Conservation (phyloP, 37 sponge, comb jelly and placozoan species). For the Geodia barretti region DNA sequence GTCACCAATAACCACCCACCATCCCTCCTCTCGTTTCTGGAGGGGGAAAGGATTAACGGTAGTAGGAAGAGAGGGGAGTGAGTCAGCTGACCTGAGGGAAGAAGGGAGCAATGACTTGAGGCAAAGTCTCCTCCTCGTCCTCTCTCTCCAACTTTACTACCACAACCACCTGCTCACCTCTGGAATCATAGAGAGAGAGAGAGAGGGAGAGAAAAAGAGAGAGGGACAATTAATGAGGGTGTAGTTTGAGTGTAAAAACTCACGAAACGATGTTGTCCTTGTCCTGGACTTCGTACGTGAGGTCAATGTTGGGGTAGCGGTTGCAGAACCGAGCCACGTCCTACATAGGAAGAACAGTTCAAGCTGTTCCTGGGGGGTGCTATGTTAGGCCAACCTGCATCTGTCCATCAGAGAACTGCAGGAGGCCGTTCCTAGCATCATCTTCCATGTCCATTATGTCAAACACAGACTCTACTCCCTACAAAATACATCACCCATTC, state of each 20-base stretch:
- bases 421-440: conserved; percentile 73
- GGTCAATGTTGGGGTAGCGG: conserved; percentile 97
- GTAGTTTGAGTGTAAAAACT: background rate
- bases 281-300: conserved; percentile 76
- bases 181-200: too few relatives aligned
- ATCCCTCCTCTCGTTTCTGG: conserved; percentile 96
- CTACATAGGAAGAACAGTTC: conserved; percentile 12
- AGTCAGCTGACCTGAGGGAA: conserved; percentile 81
- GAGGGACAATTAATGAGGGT: too few relatives aligned
- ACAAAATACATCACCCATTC: background rate
- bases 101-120: conserved; percentile 97
- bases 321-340: conserved; percentile 97
- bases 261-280: conserved; percentile 79
- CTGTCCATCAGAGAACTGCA: conserved; percentile 83
- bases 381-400: conserved; percentile 64
- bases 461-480: conserved; percentile 93
- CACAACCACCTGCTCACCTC: conserved; percentile 76
- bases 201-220: background rate
- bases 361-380: too few relatives aligned
- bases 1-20: conserved; percentile 99
- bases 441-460: conserved; percentile 99
- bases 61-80: background rate
- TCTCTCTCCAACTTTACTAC: conserved; percentile 89
- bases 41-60: background rate
- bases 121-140: conserved; percentile 84